Conservation (phyloP, 2,113 vertebrate genomes). For the Sterrhoptilus dennistouni region DNA sequence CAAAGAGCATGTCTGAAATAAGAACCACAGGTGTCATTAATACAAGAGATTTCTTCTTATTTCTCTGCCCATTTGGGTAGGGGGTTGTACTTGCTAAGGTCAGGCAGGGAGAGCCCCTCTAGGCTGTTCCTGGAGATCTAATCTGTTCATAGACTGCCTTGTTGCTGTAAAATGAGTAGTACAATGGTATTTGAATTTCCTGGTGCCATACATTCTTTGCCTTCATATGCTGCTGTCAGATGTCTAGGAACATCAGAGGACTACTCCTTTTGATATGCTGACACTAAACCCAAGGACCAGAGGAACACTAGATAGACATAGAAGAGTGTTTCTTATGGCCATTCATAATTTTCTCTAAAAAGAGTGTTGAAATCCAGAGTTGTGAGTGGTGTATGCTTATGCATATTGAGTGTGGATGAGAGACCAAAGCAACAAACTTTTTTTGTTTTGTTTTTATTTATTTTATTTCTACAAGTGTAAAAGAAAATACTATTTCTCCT, state of each 20-base stretch:
- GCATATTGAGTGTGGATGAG: not conserved
- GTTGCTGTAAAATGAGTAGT: not conserved
- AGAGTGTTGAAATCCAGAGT: not conserved
- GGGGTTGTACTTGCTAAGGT: not conserved
- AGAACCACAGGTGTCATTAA: not conserved
- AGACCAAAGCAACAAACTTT: not conserved
- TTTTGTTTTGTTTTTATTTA: not conserved
- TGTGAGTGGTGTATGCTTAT: not conserved
- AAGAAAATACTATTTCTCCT: not conserved
- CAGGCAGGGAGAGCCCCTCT: not conserved
- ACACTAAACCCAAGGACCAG: not conserved
- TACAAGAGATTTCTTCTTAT: not conserved
- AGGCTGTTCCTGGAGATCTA: not conserved
- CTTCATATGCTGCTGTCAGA: not conserved
- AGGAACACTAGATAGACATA: not conserved
- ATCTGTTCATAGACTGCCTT: not conserved
- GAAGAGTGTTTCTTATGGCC: not conserved
- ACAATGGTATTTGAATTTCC: not conserved
- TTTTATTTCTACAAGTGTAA: not conserved
- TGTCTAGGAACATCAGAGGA: not conserved
- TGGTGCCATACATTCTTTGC: not conserved
- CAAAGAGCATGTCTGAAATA: slow-evolving; percentile 1
- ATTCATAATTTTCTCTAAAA: not conserved
- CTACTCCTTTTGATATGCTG: not conserved
- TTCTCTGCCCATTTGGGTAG: not conserved